phyloP scores from a whole-genome alignment of 2,113 vertebrate genomes.

The Leptobrachium ailaonicum region DNA sequence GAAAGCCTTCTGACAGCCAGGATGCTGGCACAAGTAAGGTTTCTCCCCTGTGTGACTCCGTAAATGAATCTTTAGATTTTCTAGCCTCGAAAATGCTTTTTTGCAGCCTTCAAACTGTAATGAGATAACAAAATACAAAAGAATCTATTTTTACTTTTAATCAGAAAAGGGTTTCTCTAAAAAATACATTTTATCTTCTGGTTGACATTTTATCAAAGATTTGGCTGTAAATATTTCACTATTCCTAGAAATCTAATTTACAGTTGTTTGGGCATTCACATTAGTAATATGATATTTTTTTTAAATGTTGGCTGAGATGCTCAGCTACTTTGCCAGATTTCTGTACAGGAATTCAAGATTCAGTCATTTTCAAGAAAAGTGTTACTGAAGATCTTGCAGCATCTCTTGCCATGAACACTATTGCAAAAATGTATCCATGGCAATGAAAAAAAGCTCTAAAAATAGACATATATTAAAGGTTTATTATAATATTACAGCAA shows the following conservation, averaged over 20 bases:
- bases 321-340: conserved; percentile 16
- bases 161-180: not conserved
- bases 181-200: conserved; percentile 15
- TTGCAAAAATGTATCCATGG: not conserved
- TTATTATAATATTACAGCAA: too few species aligned
- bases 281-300: conserved; percentile 12
- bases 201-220: not conserved
- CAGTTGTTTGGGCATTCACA: not conserved
- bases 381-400: conserved; percentile 2
- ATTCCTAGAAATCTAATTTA: conserved; percentile 8
- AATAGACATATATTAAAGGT: not conserved
- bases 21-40: conserved; percentile 90
- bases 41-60: conserved; percentile 96
- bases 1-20: conserved; percentile 93
- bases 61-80: conserved; percentile 97
- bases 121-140: conserved; percentile 43
- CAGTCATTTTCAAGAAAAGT: conserved; percentile 1
- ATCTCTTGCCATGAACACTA: conserved; percentile 12
- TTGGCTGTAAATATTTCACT: conserved; percentile 21
- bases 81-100: conserved; percentile 94
- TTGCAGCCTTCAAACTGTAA: conserved; percentile 92
- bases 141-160: not conserved
- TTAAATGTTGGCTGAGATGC: not conserved
- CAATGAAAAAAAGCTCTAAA: not conserved
- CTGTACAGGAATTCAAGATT: conserved; percentile 3